A percentile compares a stretch with the other conserved stretches of the same genome.
These are phyloP conservation scores for Cetonia aurata DNA, from an alignment of 2,888 invertebrate species.

Conservation along the genomic window DNA sequence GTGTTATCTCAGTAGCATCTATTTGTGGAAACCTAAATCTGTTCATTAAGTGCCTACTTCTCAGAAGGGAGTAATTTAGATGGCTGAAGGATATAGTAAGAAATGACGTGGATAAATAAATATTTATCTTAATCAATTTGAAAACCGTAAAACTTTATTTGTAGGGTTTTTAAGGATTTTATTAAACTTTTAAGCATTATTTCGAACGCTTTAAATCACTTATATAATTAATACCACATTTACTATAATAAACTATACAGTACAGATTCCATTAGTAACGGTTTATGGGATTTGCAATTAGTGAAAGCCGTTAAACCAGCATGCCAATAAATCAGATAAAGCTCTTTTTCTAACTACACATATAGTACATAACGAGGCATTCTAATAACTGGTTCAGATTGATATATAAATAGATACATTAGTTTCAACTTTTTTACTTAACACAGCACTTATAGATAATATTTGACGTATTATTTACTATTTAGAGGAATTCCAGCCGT, in stretches of 20 bases:
- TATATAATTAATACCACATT: too few relatives aligned
- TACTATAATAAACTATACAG: too few relatives aligned
- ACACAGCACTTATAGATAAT: background rate
- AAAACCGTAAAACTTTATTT: too few relatives aligned
- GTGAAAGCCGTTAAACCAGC: constrained; percentile 19
- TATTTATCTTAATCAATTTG: too few relatives aligned
- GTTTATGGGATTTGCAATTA: background rate
- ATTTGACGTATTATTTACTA: background rate
- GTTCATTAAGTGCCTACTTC: too few relatives aligned
- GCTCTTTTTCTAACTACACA: background rate
- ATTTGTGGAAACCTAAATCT: constrained; percentile 13
- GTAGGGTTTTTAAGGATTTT: too few relatives aligned
- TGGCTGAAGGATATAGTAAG: too few relatives aligned
- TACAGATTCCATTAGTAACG: too few relatives aligned
- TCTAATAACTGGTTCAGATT: constrained; percentile 11
- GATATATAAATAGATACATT: background rate
- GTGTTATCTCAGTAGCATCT: background rate
- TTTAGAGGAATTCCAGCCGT: background rate
- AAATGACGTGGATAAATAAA: too few relatives aligned
- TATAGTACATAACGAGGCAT: constrained; percentile 1
- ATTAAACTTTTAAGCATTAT: too few relatives aligned
- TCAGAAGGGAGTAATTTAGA: too few relatives aligned
- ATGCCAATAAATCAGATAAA: constrained; percentile 17
- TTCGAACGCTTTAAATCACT: too few relatives aligned
- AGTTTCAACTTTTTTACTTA: background rate